phyloP scores from a whole-genome alignment of 2,113 vertebrate species.

The Psephotus haematonotus region DNA sequence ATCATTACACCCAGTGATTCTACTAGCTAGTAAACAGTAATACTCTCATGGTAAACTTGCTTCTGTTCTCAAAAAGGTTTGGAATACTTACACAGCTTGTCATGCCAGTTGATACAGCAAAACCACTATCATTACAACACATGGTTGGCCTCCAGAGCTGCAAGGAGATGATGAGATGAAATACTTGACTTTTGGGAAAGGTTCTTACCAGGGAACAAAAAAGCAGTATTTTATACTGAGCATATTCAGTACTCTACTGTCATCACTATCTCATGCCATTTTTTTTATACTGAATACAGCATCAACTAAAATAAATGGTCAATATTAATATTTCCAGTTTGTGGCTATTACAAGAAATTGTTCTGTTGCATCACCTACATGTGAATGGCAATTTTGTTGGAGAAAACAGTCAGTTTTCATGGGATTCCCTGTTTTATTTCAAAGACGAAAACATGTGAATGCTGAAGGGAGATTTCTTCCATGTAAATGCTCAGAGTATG shows the following conservation, averaged over 20 bases:
- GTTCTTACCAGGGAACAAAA: not conserved
- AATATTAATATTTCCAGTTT: not conserved
- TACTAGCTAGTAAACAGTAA: not conserved
- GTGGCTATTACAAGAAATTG: not conserved
- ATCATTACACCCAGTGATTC: not conserved
- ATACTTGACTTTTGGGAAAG: not conserved
- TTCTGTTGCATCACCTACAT: not conserved
- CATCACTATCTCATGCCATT: not conserved
- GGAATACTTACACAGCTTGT: not conserved
- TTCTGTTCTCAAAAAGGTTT: not conserved
- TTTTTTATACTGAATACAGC: not conserved
- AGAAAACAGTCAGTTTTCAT: not conserved
- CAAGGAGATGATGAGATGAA: not conserved
- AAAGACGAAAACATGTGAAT: constrained; percentile 14
- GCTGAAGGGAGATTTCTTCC: not conserved
- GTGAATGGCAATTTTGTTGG: not conserved
- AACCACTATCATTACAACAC: not conserved
- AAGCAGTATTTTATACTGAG: not conserved
- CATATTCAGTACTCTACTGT: not conserved
- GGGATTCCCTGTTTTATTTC: not conserved
- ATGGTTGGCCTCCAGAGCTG: not conserved
- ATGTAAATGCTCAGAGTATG: not conserved
- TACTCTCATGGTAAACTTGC: not conserved
- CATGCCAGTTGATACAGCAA: not conserved
- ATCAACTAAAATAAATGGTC: not conserved